phyloP scores from a whole-genome alignment of 1,140 invertebrate species.

The Thaumetopoea pityocampa region DNA sequence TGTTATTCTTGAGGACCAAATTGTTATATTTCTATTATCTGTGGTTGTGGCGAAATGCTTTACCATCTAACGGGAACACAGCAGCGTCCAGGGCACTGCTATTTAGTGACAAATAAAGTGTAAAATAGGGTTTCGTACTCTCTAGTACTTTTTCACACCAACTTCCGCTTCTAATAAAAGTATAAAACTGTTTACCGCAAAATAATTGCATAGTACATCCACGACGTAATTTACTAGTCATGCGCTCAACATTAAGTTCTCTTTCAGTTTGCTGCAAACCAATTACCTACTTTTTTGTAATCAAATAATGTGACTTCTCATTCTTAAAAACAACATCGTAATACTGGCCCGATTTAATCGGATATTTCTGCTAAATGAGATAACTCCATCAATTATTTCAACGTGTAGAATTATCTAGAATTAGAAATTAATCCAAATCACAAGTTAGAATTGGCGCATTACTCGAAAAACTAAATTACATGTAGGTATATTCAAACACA shows the following conservation, averaged over 20 bases:
- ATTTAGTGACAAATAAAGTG: no score
- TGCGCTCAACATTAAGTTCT: neutral
- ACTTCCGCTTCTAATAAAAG: no score
- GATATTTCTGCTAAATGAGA: conserved; percentile 50
- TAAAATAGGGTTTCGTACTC: no score
- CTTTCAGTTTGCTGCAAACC: neutral
- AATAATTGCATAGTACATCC: neutral
- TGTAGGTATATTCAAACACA: no score
- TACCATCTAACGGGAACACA: no score
- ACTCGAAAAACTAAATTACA: neutral
- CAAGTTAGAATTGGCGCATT: conserved; percentile 4
- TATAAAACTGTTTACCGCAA: no score
- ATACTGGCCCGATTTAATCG: conserved; percentile 54
- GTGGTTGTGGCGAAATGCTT: no score
- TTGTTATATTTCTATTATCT: no score
- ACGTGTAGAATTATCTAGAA: conserved; percentile 20
- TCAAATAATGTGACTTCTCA: conserved; percentile 9
- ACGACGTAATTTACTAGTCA: neutral
- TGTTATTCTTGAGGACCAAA: no score
- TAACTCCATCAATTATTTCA: conserved; percentile 17
- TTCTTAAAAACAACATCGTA: conserved; percentile 14
- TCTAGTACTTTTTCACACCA: no score
- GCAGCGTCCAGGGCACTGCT: no score
- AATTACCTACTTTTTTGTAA: neutral
- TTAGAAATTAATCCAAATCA: no score